Evolutionary conservation across 2,113 vertebrate genomes (phyloP), one percentile per base, ranked within the genome.

Genomic region (Psilopsiagon aurifrons): DNA sequence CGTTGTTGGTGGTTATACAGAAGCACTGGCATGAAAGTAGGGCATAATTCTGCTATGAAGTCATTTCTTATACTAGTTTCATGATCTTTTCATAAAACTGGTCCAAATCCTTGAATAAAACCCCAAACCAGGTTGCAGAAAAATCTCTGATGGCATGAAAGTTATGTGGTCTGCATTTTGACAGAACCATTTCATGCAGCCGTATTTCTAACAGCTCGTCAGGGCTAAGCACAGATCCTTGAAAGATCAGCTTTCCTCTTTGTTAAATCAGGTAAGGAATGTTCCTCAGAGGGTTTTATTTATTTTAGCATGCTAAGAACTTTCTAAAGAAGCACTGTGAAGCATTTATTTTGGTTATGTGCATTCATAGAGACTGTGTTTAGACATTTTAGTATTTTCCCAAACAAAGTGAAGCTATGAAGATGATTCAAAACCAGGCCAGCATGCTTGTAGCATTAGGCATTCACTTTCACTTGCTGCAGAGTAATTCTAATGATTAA

Each of bases 161-260:
- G 51, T 80, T 88, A 33, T 44, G 24, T 80, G 59, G 37, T 83
- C 63, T 93, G 49, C 25, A 3, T 95, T 87, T 86, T 2, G 5
- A 77, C 49, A 83, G 59, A 69, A 77, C 17, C n/a, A 16, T 91
- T 96, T 88, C 14, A 54, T 5, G 8, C 71, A 17, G 28, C 11
- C 17, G 85, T 67, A 41, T 70, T 95, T 83, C 37, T 80, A 70
- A 71, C 46, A 49, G 74, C 71, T 88, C 67, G n/a, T 54, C 1
- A 5, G 10, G 15, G 41, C 68, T 80, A 87, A 63, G 37, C 70
- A 46, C 67, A 94, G 14, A 44, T 39, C n/a, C 71, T 84, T 39
- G n/a, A 46, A 69, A 95, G 92, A 94, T 94, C 87, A 95, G 64
- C 80, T 90, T 94, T 94, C 73, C 41, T 59, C 17, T 93, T 74